Percentiles rank a stretch among this genome's conserved stretches.
Conservation (phyloP, 2,888 invertebrate species). For the Cephus rjabovi region DNA sequence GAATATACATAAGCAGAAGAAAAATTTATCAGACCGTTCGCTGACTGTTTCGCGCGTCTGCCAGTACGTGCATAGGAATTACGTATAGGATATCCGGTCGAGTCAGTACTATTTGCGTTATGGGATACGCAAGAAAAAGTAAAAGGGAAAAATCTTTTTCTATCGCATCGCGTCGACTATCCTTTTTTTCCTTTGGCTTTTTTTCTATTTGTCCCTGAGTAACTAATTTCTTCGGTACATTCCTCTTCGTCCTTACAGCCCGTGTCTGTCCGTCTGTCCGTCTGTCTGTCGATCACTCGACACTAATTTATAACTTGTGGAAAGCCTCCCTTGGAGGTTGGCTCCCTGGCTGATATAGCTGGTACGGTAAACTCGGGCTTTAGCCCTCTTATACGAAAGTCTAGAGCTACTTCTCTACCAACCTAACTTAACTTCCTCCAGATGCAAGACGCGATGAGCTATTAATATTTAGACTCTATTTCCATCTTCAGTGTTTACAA, state of each 20-base stretch:
- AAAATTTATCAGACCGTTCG: background rate
- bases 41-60: background rate
- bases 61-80: background rate
- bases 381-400: background rate
- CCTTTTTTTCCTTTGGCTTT: background rate
- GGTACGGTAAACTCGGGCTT: background rate
- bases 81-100: background rate
- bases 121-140: background rate
- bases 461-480: slow-evolving; percentile 53
- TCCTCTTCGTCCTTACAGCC: background rate
- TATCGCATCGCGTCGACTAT: background rate
- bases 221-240: background rate
- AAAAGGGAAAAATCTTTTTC: background rate
- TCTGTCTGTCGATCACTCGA: slow-evolving; percentile 24
- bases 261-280: background rate
- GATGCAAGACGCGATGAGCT: slow-evolving; percentile 37
- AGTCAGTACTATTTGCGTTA: background rate
- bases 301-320: slow-evolving; percentile 26
- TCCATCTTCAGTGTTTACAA: slow-evolving; percentile 51
- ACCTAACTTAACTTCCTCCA: slow-evolving; percentile 18
- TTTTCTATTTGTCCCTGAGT: background rate
- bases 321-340: background rate
- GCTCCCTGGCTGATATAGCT: background rate
- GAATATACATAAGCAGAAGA: background rate
- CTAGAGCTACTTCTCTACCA: background rate